Evolutionary conservation across 2,797 vertebrate genomes (phyloP).

Genomic region (Sylvilagus floridanus): DNA sequence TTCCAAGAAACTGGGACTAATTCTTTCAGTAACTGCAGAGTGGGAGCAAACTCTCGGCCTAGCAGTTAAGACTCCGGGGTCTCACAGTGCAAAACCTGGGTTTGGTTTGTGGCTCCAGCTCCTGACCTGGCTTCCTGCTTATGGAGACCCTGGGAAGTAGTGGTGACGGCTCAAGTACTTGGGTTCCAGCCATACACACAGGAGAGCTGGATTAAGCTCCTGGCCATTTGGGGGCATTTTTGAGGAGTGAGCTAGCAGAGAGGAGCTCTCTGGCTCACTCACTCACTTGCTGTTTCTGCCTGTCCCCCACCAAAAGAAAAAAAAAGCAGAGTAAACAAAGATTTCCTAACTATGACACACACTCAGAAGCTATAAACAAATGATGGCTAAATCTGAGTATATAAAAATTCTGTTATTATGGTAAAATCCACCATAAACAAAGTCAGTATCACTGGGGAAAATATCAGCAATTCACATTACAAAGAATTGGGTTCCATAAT

Average conservation of each 20-base stretch:
- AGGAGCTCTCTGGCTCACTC: too few species aligned
- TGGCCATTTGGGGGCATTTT: too few species aligned
- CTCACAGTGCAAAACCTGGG: too few species aligned
- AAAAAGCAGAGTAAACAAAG: neutral
- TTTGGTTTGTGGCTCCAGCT: too few species aligned
- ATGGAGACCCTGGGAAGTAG: too few species aligned
- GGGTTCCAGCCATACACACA: too few species aligned
- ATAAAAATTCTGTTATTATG: constrained; percentile 19
- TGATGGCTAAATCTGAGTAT: neutral
- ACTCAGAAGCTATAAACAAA: constrained; percentile 31
- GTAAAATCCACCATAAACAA: constrained; percentile 29
- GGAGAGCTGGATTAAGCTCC: too few species aligned
- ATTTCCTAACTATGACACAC: constrained; percentile 17
- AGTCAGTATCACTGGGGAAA: neutral
- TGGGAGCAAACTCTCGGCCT: neutral
- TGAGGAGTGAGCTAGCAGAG: too few species aligned
- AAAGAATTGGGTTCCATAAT: neutral
- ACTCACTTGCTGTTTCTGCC: neutral
- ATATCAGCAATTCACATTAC: neutral
- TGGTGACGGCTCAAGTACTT: too few species aligned
- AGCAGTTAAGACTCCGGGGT: too few species aligned
- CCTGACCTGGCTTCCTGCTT: too few species aligned
- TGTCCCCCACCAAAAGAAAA: too few species aligned
- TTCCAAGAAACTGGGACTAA: neutral
- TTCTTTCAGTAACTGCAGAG: constrained; percentile 26